These are phyloP conservation scores for Siniperca knerii DNA, from an alignment of 2,113 vertebrate species.

Conservation along the genomic window DNA sequence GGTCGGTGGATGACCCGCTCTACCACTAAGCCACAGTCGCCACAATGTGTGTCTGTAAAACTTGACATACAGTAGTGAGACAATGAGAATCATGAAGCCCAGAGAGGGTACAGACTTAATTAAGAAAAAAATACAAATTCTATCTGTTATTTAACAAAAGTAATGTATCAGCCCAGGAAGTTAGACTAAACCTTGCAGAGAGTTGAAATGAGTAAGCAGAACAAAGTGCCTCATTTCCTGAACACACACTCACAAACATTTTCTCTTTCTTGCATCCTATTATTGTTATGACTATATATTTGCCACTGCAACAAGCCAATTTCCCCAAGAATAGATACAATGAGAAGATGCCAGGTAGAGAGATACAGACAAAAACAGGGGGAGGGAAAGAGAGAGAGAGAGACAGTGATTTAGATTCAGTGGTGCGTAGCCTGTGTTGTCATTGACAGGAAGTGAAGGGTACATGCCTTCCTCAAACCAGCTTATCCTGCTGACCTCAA, in stretches of 20 bases:
- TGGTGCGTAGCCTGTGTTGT: constrained; percentile 68
- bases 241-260: constrained; percentile 10
- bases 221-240: constrained; percentile 6
- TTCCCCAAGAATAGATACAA: constrained; percentile 23
- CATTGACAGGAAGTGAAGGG: constrained; percentile 78
- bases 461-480: constrained; percentile 66
- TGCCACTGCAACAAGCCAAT: constrained; percentile 29
- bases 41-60: neutral
- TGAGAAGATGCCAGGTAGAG: constrained; percentile 28
- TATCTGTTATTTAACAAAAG: constrained; percentile 24
- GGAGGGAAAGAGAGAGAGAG: constrained; percentile 1
- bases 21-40: no score
- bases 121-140: neutral
- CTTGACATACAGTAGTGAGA: neutral
- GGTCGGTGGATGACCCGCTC: no score
- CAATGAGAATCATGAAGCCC: neutral
- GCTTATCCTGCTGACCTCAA: constrained; percentile 71
- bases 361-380: constrained; percentile 19
- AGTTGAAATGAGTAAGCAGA: constrained; percentile 17
- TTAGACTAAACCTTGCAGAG: constrained; percentile 23
- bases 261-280: constrained; percentile 32
- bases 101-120: neutral
- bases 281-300: constrained; percentile 44
- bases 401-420: constrained; percentile 58
- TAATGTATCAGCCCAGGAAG: constrained; percentile 27